phyloP scores from a whole-genome alignment of 1,140 invertebrate genomes.

The Diploscapter pachys region DNA sequence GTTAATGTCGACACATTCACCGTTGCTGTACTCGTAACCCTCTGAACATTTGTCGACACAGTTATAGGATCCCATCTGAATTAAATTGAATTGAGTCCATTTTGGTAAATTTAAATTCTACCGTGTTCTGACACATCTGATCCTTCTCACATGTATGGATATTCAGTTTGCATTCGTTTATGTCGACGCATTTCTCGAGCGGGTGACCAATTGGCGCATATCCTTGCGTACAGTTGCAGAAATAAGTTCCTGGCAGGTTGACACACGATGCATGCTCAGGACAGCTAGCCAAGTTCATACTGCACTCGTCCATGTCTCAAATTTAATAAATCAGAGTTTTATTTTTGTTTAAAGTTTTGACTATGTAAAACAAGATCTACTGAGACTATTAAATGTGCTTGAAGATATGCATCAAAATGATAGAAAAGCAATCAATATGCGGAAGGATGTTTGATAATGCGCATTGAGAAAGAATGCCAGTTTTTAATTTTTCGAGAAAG shows the following conservation, averaged over 20 bases:
- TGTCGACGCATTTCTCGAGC: conserved; percentile 64
- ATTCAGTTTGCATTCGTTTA: conserved; percentile 77
- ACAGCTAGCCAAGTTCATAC: conserved; percentile 68
- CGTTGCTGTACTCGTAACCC: conserved; percentile 31
- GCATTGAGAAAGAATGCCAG: no score
- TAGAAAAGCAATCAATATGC: no score
- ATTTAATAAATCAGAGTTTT: background rate
- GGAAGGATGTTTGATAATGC: no score
- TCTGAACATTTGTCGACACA: conserved; percentile 32
- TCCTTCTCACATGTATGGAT: conserved; percentile 74
- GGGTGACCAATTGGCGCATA: conserved; percentile 69
- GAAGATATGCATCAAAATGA: no score
- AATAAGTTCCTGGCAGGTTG: conserved; percentile 87
- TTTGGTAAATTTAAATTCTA: conserved; percentile 7
- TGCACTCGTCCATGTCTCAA: conserved; percentile 80
- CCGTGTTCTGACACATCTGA: conserved; percentile 63
- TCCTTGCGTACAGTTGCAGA: conserved; percentile 79
- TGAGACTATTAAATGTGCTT: no score
- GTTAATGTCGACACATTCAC: conserved; percentile 38
- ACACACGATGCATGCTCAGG: conserved; percentile 75
- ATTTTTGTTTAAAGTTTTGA: no score
- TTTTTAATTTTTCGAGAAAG: no score
- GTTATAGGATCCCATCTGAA: conserved; percentile 34
- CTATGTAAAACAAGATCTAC: no score
- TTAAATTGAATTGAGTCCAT: conserved; percentile 1